Evolutionary conservation across 2,888 invertebrate genomes (phyloP), one percentile per base, ranked within the genome.

Genomic region (Sialis lutaria): DNA sequence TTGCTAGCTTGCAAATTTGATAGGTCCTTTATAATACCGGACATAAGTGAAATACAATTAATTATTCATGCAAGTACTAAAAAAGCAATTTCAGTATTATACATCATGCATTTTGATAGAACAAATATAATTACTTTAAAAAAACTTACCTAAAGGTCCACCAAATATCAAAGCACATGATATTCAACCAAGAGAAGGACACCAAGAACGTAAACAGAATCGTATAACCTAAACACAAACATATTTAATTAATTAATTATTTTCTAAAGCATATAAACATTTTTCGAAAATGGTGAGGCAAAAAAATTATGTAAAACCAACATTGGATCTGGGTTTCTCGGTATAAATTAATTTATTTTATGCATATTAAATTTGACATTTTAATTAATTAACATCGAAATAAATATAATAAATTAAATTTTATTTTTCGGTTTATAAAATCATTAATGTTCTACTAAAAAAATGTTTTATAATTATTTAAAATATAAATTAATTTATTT

Each of bases 101-200:
- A n/a, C n/a, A n/a, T n/a, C n/a, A n/a, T n/a, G n/a, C n/a, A n/a
- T n/a, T n/a, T n/a, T n/a, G n/a, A n/a, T n/a, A n/a, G n/a, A n/a
- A n/a, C n/a, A n/a, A n/a, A n/a, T n/a, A n/a, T n/a, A n/a, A n/a
- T n/a, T n/a, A n/a, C n/a, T n/a, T n/a, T n/a, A n/a, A n/a, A n/a
- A n/a, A n/a, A n/a, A n/a, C 77, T 74, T 64, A 83, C 84, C 81
- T 79, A 64, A 84, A 81, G 56, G 82, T 83, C 74, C 78, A 78
- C 82, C 82, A 84, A 63, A 84, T 82, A 70, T 84, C 84, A 67
- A 82, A 78, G 61, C 82, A 82, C 74, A 82, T 83, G 59, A 83
- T 75, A 67, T 81, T 82, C 58, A 83, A 73, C 84, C 84, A 84
- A 46, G 75, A 72, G 61, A 84, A 84, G 44, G 82, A 74, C 7